Percentiles rank a stretch among this genome's conserved stretches.
Conservation (phyloP, 2,113 vertebrate genomes). For the Elanus axillaris region DNA sequence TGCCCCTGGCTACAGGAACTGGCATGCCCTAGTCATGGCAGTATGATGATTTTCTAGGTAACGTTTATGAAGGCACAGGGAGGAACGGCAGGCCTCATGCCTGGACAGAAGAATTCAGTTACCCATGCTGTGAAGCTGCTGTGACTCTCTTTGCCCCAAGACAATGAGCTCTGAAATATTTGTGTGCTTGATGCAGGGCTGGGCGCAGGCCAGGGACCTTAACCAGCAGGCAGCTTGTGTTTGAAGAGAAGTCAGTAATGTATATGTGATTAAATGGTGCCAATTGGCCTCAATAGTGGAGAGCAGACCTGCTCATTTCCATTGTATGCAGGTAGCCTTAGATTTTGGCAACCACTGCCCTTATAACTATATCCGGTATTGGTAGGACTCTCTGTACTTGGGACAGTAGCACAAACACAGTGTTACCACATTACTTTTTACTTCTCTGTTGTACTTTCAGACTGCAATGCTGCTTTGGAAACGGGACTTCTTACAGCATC, state of each 20-base stretch:
- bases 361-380: background rate
- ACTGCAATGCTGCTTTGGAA: background rate
- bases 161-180: background rate
- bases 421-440: background rate
- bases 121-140: background rate
- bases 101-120: background rate
- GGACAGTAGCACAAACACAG: rapidly evolving
- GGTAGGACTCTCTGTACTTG: background rate
- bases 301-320: background rate
- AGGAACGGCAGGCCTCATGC: background rate
- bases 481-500: background rate
- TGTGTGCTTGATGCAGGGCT: background rate
- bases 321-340: background rate
- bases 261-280: background rate
- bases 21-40: background rate
- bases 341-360: background rate
- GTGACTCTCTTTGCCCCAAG: background rate
- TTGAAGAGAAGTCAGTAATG: background rate
- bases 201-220: background rate
- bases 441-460: background rate
- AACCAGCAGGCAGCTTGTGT: background rate
- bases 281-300: background rate
- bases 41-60: background rate
- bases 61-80: background rate
- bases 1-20: background rate